Evolutionary conservation across 2,888 invertebrate genomes (phyloP).

Genomic region (Caenorhabditis becei): DNA sequence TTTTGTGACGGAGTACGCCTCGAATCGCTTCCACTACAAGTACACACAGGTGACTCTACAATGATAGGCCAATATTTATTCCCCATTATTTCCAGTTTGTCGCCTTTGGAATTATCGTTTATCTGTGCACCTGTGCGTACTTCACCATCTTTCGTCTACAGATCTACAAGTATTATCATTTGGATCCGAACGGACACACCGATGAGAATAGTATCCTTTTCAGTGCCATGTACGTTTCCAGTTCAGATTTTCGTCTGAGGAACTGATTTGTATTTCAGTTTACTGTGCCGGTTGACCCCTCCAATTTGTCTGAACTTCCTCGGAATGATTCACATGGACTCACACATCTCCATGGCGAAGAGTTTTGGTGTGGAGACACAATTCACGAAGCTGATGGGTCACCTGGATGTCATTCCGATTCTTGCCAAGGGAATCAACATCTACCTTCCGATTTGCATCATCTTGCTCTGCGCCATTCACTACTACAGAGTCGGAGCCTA

Average conservation of each 20-base stretch:
- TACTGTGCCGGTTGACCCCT: conserved; percentile 92
- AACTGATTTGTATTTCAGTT: conserved; percentile 72
- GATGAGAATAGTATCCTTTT: conserved; percentile 99
- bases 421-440: conserved; percentile 98
- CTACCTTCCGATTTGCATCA: conserved; percentile 97
- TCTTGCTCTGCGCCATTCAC: conserved; percentile 93
- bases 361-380: conserved; percentile 86
- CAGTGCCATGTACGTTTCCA: conserved; percentile 90
- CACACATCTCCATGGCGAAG: conserved; percentile 83
- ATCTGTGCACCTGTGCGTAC: conserved; percentile 97
- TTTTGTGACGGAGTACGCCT: conserved; percentile 91
- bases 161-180: conserved; percentile 95
- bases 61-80: background rate
- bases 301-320: conserved; percentile 98
- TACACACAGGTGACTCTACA: conserved; percentile 88
- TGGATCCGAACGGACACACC: conserved; percentile 97
- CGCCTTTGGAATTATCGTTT: conserved; percentile 93
- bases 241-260: background rate
- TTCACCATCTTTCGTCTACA: conserved; percentile 97
- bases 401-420: conserved; percentile 97
- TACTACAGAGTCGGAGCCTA: conserved; percentile 90
- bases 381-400: conserved; percentile 98
- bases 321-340: conserved; percentile 97
- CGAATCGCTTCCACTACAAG: conserved; percentile 90
- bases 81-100: conserved; percentile 86